A percentile compares a stretch with the other conserved stretches of the same genome.
These are phyloP conservation scores for Megaceryle maxima DNA, from an alignment of 2,113 vertebrate genomes.

Conservation along the genomic window DNA sequence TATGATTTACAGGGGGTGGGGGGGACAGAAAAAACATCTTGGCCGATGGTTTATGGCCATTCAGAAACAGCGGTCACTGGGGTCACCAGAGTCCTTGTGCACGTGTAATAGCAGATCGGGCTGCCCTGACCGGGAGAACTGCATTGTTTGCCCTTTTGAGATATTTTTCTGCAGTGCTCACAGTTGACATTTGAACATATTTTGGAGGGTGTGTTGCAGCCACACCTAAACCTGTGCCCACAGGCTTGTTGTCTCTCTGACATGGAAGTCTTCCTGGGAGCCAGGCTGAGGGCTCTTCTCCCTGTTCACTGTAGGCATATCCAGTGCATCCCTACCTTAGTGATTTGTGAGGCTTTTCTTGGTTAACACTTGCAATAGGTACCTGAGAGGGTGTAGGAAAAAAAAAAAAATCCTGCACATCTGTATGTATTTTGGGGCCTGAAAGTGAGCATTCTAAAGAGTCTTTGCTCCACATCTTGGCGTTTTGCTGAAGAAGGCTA, in stretches of 20 bases:
- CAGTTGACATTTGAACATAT: not conserved
- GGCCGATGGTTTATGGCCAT: not conserved
- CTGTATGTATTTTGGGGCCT: not conserved
- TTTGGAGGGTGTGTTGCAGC: not conserved
- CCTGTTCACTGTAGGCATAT: accelerated
- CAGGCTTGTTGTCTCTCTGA: not conserved
- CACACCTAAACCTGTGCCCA: not conserved
- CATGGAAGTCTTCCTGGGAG: not conserved
- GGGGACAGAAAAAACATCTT: not conserved
- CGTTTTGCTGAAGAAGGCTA: constrained; percentile 49
- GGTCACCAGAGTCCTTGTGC: not conserved
- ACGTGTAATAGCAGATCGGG: not conserved
- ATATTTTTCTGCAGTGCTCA: not conserved
- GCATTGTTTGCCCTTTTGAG: not conserved
- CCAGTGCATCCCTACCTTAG: not conserved
- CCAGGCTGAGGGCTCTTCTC: not conserved
- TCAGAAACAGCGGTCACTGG: accelerated
- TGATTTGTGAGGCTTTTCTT: not conserved
- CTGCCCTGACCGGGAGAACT: accelerated
- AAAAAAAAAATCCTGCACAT: not conserved
- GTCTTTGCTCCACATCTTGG: constrained; percentile 31
- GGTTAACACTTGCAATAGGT: not conserved
- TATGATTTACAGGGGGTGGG: not conserved
- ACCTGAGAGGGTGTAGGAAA: not conserved
- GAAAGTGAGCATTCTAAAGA: not conserved